Evolutionary conservation across 1,140 invertebrate genomes (phyloP).

Genomic region (Metaphire vulgaris): DNA sequence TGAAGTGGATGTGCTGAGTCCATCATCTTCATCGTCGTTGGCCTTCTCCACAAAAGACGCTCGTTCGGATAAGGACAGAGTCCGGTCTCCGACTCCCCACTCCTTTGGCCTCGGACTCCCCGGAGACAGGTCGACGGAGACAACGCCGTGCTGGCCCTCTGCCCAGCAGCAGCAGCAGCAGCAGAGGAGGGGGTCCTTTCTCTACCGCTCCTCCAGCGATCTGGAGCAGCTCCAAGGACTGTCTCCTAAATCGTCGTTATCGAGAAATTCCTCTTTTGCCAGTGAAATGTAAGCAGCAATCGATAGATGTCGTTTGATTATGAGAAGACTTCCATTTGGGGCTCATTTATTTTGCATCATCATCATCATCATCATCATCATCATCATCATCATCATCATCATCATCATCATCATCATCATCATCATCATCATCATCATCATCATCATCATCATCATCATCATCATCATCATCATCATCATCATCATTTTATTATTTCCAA

Average conservation of each 20-base stretch:
- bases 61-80: background rate
- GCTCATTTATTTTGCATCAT: too few relatives aligned
- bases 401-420: constrained; percentile 3
- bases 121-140: too few relatives aligned
- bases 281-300: constrained; percentile 85
- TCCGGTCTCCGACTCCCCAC: background rate
- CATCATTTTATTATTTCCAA: too few relatives aligned
- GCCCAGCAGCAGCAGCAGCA: too few relatives aligned
- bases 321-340: too few relatives aligned
- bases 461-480: constrained; percentile 1
- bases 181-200: constrained; percentile 84
- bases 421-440: background rate
- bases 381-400: constrained; percentile 2
- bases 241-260: constrained; percentile 88
- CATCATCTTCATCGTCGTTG: too few relatives aligned
- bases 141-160: constrained; percentile 46
- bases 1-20: too few relatives aligned
- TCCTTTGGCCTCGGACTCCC: background rate
- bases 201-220: constrained; percentile 92
- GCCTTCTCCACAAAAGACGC: too few relatives aligned
- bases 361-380: background rate
- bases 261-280: constrained; percentile 89
- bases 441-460: background rate
- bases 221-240: constrained; percentile 66
- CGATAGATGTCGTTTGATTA: too few relatives aligned